Percentiles rank a stretch among this genome's conserved stretches.
Conservation (phyloP, 2,888 invertebrate genomes). For the Drosophila flavopinicola region DNA sequence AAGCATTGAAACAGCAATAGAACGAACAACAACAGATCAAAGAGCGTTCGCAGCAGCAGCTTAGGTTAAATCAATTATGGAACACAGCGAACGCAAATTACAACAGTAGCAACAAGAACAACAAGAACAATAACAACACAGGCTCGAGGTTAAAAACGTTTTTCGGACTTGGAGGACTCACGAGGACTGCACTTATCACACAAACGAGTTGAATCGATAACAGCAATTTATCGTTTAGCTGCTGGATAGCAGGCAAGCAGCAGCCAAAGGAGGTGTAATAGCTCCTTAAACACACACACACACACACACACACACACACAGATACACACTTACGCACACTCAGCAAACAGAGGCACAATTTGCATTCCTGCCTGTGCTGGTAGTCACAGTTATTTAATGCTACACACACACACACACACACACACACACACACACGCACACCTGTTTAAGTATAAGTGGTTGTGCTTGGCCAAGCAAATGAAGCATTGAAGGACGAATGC, state of each 20-base stretch:
- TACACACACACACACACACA: conserved; percentile 20
- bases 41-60: not conserved
- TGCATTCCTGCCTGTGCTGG: conserved; percentile 65
- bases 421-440: conserved; percentile 23
- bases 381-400: conserved; percentile 71
- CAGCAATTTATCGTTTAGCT: conserved; percentile 64
- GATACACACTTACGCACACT: conserved; percentile 13
- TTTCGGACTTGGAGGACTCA: not conserved
- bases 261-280: conserved; percentile 28
- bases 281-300: conserved; percentile 33
- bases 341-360: conserved; percentile 53
- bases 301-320: conserved; percentile 14
- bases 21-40: not conserved
- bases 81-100: not conserved
- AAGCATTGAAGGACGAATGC: conserved; percentile 42
- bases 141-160: not conserved
- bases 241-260: not conserved
- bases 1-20: not conserved
- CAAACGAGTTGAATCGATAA: conserved; percentile 56
- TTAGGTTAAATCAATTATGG: conserved; percentile 11
- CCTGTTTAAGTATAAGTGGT: conserved; percentile 52
- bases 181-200: not conserved
- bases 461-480: conserved; percentile 60
- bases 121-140: not conserved
- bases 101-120: not conserved